phyloP scores from a whole-genome alignment of 2,113 vertebrate species.

The Passer montanus region DNA sequence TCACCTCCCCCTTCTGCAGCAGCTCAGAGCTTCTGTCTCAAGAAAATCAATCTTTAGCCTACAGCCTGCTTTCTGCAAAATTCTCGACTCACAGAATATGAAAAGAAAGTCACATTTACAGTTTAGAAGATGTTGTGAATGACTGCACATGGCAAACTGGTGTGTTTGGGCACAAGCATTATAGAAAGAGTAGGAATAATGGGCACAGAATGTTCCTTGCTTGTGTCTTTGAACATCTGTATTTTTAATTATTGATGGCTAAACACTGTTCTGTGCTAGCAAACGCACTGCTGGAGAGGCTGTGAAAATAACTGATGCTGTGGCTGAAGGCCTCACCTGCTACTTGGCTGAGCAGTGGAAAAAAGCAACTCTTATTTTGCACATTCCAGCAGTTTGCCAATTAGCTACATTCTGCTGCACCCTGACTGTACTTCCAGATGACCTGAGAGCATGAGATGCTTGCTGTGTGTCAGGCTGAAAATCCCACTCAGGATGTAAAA shows the following conservation, averaged over 20 bases:
- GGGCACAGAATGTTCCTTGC: background rate
- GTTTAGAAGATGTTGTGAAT: background rate
- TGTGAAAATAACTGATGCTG: background rate
- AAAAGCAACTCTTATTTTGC: background rate
- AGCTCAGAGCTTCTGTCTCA: background rate
- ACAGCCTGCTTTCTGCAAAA: background rate
- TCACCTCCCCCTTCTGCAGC: background rate
- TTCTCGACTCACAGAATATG: background rate
- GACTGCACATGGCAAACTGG: constrained; percentile 9
- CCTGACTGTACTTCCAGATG: background rate
- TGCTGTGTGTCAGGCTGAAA: background rate
- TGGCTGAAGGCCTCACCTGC: background rate
- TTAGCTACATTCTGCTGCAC: background rate
- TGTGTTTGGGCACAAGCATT: background rate
- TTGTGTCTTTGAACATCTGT: background rate
- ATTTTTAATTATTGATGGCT: constrained; percentile 43
- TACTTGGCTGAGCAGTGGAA: background rate
- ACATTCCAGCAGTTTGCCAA: background rate
- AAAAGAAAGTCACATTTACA: background rate
- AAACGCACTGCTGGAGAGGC: background rate
- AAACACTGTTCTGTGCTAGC: background rate
- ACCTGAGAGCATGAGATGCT: background rate
- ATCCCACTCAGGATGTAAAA: background rate
- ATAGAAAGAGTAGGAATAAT: constrained; percentile 5
- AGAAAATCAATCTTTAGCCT: background rate